Percentiles rank a stretch among this genome's conserved stretches.
Conservation (phyloP, 2,888 invertebrate species). For the Diloba caeruleocephala region DNA sequence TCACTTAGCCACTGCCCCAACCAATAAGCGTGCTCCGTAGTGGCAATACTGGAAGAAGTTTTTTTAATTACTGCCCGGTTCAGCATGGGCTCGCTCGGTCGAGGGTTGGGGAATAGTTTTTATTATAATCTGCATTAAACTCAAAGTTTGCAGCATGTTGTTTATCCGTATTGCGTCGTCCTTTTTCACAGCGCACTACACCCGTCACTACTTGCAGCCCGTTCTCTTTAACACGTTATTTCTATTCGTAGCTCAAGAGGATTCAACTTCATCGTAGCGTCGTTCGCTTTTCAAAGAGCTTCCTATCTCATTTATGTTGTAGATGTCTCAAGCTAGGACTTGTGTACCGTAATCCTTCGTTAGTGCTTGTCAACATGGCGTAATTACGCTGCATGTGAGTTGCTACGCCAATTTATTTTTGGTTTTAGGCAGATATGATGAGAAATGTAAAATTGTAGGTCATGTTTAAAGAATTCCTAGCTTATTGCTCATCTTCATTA, state of each 20-base stretch:
- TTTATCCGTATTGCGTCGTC: background rate
- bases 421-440: constrained; percentile 3
- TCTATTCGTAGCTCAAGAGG: constrained; percentile 48
- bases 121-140: no score
- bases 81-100: no score
- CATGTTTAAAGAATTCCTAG: no score
- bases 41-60: no score
- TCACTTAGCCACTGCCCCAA: no score
- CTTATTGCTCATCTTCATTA: no score
- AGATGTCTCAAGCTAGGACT: constrained; percentile 43
- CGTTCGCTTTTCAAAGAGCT: constrained; percentile 49
- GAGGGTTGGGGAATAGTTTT: no score
- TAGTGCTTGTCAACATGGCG: constrained; percentile 39
- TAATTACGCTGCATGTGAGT: constrained; percentile 40
- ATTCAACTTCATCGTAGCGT: constrained; percentile 44
- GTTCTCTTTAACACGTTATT: constrained; percentile 44
- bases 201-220: constrained; percentile 23
- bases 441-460: no score
- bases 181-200: background rate
- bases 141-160: background rate
- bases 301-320: constrained; percentile 55
- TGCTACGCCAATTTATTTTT: constrained; percentile 18
- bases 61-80: no score
- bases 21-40: no score
- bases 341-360: constrained; percentile 45